phyloP scores from a whole-genome alignment of 2,113 vertebrate genomes.

The Procavia capensis region DNA sequence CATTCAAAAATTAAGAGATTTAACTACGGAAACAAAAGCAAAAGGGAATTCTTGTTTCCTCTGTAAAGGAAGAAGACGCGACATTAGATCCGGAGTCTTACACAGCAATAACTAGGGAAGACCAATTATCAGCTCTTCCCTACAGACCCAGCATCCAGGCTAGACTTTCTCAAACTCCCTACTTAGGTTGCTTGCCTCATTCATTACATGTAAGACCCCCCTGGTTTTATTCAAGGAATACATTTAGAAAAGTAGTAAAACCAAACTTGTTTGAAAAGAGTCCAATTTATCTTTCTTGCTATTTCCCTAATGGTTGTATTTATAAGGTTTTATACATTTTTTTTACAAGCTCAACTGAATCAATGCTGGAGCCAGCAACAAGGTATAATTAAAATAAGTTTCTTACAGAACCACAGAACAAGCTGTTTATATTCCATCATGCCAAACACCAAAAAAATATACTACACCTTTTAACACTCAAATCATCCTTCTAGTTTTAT shows the following conservation, averaged over 20 bases:
- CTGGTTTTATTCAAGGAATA: background rate
- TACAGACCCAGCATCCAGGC: background rate
- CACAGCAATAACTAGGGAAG: background rate
- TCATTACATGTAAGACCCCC: background rate
- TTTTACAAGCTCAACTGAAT: background rate
- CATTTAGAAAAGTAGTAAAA: background rate
- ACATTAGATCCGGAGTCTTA: background rate
- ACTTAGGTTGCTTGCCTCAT: background rate
- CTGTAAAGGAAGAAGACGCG: background rate
- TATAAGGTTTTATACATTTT: background rate
- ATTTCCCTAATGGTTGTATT: background rate
- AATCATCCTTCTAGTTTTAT: background rate
- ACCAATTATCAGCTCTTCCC: background rate
- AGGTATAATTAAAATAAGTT: background rate
- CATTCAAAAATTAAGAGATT: conserved; percentile 8
- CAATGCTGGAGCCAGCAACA: background rate
- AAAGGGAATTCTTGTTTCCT: conserved; percentile 53
- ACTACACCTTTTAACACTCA: background rate
- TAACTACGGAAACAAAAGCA: conserved; percentile 25
- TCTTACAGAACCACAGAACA: background rate
- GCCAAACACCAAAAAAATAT: background rate
- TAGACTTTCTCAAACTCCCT: background rate
- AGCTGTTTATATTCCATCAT: background rate
- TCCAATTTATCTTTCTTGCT: conserved; percentile 3
- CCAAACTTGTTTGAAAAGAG: background rate